Base-by-base conservation (phyloP, 2,888 invertebrate species). In the Cryptocephalus moraei region DNA sequence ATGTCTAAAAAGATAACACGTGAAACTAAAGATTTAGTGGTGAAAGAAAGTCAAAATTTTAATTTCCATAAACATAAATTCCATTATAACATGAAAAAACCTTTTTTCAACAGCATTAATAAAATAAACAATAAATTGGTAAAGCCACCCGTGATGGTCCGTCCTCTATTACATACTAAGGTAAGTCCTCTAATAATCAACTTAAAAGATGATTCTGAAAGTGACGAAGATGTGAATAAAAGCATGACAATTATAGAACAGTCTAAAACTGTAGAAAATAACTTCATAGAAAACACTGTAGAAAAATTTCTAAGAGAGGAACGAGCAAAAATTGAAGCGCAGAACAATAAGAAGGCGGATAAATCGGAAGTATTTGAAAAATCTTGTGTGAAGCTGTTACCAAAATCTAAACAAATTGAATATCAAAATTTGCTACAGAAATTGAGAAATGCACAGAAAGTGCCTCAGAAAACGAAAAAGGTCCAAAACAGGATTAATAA, bases 1-100 rank as follows among this genome's bases (percentile, higher is more conserved):
- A 70, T 80, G 52, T 76, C 76, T 47, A 78, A 76, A 63, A 79
- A 77, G 64, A 70, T 78, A 46, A 73, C 75, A 43, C 57, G 54
- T 44, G 52, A 48, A 33, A 38, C 42, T 33, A 42, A 48, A 31
- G 45, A 14, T 42, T 8, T 43, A 13, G 31, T 9, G 9, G 14
- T 43, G 8, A 43, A 33, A 9, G 33, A 14, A 12, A 32, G 4
- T 32, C 12, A 32, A 10, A n/a, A 22, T 1, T 8, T 11, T 31
- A 33, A 40, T 13, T 22, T 22, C 22, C 22, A 22, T 22, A 22
- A 22, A 22, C 22, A 22, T 22, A 22, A 22, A 22, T 4, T 22
- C 22, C 22, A 22, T 22, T 22, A 22, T 22, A 41, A 36, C 22
- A 41, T 14, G 32, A 42, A 38, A 31, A 39, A 47, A 50, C 49